Evolutionary conservation across 2,797 vertebrate genomes (phyloP), one percentile per base, ranked within the genome.

Genomic region (Sebastes hopkinsi): DNA sequence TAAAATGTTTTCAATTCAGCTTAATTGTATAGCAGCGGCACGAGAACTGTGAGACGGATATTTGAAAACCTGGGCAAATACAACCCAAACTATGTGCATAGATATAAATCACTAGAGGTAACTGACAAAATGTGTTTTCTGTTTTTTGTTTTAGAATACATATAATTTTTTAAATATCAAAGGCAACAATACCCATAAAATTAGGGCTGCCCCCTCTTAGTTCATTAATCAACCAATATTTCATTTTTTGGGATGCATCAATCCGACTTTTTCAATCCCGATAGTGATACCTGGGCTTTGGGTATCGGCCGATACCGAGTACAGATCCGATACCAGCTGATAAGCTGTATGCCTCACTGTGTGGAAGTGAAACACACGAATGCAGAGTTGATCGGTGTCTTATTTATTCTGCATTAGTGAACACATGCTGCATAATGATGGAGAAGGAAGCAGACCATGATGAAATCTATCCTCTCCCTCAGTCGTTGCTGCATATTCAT

Each of bases 321-420:
- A 18, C 38, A 0, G 0, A 42, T 18, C 6, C 3, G 0, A 16
- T 1, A 42, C 38, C 14, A 42, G 38, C 0, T 42, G 38, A 42
- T 42, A 7, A 42, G 1, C 38, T 42, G 14, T 18, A 18, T 7
- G 38, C 38, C 38, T 42, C 38, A 42, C 38, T 42, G 38, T 42
- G 38, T 42, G 38, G 38, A 16, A 42, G 38, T 7, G 0, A 18
- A 68, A 80, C 67, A 18, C 60, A 65, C 16, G 8, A 79, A 86
- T 75, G 59, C 62, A 25, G 64, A 71, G 61, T 76, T 71, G 60
- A 89, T 86, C 85, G 70, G 58, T 38, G 75, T 70, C 27, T 81
- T 36, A 72, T 88, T 88, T 85, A 87, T 82, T 62, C 68, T 68
- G 56, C 65, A 22, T 79, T 80, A 30, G 60, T 72, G 62, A 75